These are phyloP conservation scores for Drosophila santomea DNA, from an alignment of 1,140 invertebrate species.

Conservation along the genomic window DNA sequence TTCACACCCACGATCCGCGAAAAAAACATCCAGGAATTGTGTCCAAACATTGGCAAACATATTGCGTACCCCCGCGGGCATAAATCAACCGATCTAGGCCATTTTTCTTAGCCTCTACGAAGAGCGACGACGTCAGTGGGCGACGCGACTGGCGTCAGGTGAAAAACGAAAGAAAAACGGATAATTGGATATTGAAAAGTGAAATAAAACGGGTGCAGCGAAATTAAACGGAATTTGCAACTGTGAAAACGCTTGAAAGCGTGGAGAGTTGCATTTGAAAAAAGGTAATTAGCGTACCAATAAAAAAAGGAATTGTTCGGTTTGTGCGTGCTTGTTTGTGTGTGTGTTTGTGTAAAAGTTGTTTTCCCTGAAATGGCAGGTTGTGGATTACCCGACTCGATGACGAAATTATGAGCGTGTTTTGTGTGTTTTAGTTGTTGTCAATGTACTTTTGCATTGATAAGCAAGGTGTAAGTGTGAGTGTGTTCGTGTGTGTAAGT, in stretches of 20 bases:
- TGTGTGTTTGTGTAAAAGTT: conserved; percentile 59
- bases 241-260: conserved; percentile 61
- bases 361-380: conserved; percentile 71
- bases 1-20: conserved; percentile 23
- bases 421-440: conserved; percentile 12
- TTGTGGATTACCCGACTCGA: conserved; percentile 65
- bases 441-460: conserved; percentile 59
- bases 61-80: conserved; percentile 20
- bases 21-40: conserved; percentile 8
- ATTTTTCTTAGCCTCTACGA: background rate
- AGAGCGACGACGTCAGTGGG: conserved; percentile 31
- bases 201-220: conserved; percentile 13
- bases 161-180: conserved; percentile 20
- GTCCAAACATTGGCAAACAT: background rate
- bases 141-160: conserved; percentile 36
- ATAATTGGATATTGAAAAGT: conserved; percentile 30
- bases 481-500: background rate
- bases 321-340: background rate
- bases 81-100: background rate
- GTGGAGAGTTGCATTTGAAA: conserved; percentile 68
- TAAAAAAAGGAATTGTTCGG: conserved; percentile 40
- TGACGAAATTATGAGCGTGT: conserved; percentile 67
- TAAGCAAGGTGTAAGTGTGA: conserved; percentile 35
- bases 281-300: conserved; percentile 68
- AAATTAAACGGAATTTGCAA: conserved; percentile 62